Conservation (phyloP, 2,888 invertebrate species). For the Mesorhabditis spiculigera region DNA sequence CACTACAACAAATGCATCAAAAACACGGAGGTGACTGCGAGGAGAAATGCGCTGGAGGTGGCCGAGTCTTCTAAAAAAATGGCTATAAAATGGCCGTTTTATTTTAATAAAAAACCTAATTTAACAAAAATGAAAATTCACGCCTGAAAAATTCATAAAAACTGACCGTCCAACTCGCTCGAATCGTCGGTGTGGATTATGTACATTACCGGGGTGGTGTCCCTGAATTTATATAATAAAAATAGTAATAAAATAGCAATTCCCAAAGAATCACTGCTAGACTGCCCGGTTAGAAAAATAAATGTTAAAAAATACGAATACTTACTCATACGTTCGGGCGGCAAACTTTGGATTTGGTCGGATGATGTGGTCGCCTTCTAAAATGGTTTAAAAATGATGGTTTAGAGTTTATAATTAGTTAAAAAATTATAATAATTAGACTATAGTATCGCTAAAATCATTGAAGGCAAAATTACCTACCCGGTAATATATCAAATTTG, state of each 20-base stretch:
- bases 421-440: not conserved
- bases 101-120: not conserved
- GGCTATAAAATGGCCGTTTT: too few relatives aligned
- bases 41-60: too few relatives aligned
- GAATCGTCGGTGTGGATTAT: constrained; percentile 36
- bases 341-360: constrained; percentile 36
- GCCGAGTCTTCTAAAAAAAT: too few relatives aligned
- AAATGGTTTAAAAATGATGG: too few relatives aligned
- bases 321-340: constrained; percentile 30
- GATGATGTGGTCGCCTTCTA: not conserved
- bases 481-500: constrained; percentile 49
- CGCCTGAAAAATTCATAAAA: too few relatives aligned
- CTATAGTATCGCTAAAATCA: not conserved
- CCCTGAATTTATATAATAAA: constrained; percentile 7
- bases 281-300: not conserved
- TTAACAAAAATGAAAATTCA: too few relatives aligned
- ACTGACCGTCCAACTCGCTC: not conserved
- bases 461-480: constrained; percentile 14
- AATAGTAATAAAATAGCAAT: not conserved
- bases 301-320: not conserved
- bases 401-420: not conserved
- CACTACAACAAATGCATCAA: too few relatives aligned
- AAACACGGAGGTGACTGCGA: too few relatives aligned
- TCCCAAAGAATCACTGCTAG: too few relatives aligned
- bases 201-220: constrained; percentile 44